A percentile compares a stretch with the other conserved stretches of the same genome.
phyloP scores from a whole-genome alignment of 2,797 vertebrate genomes.

The Microchirus variegatus region DNA sequence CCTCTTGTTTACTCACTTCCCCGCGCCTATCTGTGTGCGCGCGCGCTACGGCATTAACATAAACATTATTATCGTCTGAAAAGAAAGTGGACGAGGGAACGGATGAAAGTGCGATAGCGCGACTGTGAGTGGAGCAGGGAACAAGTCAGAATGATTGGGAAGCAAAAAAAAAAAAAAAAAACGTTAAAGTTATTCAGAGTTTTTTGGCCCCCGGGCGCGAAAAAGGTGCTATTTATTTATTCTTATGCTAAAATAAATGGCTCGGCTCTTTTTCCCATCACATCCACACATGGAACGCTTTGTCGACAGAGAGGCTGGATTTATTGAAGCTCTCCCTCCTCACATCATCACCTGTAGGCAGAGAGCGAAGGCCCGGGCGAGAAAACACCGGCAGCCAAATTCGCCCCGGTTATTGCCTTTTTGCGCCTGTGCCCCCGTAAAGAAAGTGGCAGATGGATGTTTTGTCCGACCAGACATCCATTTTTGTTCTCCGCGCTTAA shows the following conservation, averaged over 20 bases:
- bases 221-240: slow-evolving; percentile 62
- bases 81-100: slow-evolving; percentile 28
- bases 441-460: slow-evolving; percentile 72
- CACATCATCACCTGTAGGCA: slow-evolving; percentile 73
- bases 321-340: slow-evolving; percentile 66
- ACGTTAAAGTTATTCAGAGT: no score
- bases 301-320: slow-evolving; percentile 72
- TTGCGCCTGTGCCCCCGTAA: slow-evolving; percentile 53
- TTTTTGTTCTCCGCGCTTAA: slow-evolving; percentile 68
- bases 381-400: slow-evolving; percentile 74
- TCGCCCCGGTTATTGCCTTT: slow-evolving; percentile 72
- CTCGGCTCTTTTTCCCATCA: slow-evolving; percentile 60
- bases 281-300: slow-evolving; percentile 59
- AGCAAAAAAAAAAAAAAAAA: no score
- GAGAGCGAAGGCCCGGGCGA: slow-evolving; percentile 53
- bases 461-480: slow-evolving; percentile 68
- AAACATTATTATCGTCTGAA: slow-evolving; percentile 50
- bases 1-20: slow-evolving; percentile 49
- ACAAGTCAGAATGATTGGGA: slow-evolving; percentile 9
- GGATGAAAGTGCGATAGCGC: slow-evolving; percentile 31
- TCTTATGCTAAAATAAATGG: slow-evolving; percentile 69
- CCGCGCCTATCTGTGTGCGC: slow-evolving; percentile 26
- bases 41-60: slow-evolving; percentile 56
- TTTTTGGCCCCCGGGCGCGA: slow-evolving; percentile 46
- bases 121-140: slow-evolving; percentile 6